These are phyloP conservation scores for Perizoma affinitatum DNA, from an alignment of 2,888 invertebrate species.

Conservation along the genomic window DNA sequence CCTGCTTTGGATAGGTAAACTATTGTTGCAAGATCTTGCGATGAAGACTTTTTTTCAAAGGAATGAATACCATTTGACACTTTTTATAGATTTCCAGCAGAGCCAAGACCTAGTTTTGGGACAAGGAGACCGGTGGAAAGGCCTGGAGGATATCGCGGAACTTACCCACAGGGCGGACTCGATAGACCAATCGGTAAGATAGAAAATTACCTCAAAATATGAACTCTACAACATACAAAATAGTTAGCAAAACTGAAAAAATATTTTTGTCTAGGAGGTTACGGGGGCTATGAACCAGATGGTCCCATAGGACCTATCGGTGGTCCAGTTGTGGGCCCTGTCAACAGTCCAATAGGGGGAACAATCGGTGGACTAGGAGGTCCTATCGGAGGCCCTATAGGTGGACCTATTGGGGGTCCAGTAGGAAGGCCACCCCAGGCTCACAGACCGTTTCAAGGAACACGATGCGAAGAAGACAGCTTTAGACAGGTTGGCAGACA, in stretches of 20 bases:
- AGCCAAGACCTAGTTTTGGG: constrained; percentile 72
- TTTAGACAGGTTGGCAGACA: constrained; percentile 93
- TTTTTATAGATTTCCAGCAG: constrained; percentile 64
- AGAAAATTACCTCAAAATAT: not conserved
- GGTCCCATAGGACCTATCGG: constrained; percentile 64
- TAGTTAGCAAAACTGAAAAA: too few species aligned
- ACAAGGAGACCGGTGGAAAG: constrained; percentile 67
- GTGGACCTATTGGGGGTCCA: constrained; percentile 63
- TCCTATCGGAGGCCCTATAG: constrained; percentile 63
- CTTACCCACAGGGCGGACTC: constrained; percentile 73
- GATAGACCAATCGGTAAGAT: constrained; percentile 68
- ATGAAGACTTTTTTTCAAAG: not conserved
- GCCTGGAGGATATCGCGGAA: constrained; percentile 81
- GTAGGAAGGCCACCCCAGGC: constrained; percentile 65
- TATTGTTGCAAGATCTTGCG: not conserved
- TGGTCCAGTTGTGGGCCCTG: constrained; percentile 53
- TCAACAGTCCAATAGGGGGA: constrained; percentile 53
- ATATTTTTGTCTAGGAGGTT: constrained; percentile 38
- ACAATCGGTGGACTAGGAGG: constrained; percentile 46
- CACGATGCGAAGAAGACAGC: constrained; percentile 92
- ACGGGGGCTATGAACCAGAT: constrained; percentile 72
- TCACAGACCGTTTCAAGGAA: constrained; percentile 75
- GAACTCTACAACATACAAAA: too few species aligned
- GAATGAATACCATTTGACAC: not conserved
- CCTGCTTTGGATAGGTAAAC: constrained; percentile 74